Conservation (phyloP, 2,797 vertebrate genomes). For the Amblyraja radiata region DNA sequence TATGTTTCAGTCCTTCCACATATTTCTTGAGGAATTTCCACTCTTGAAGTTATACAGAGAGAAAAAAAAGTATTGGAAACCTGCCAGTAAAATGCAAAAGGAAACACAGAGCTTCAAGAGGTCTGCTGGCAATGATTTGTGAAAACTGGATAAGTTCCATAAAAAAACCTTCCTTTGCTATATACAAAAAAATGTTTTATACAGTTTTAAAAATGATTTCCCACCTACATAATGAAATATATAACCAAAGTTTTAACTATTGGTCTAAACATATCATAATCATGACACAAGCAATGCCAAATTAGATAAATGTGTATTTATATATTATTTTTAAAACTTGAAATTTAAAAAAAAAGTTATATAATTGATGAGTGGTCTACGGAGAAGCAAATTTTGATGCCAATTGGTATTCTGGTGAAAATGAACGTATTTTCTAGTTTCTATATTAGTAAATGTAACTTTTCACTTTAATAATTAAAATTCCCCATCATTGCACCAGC, state of each 20-base stretch:
- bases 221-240: not conserved
- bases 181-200: not conserved
- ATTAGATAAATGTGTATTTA: too few species aligned
- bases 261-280: not conserved
- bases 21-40: constrained; percentile 13
- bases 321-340: not conserved
- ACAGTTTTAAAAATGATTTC: not conserved
- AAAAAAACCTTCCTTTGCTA: not conserved
- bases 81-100: not conserved
- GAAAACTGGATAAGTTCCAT: not conserved
- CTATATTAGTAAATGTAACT: not conserved
- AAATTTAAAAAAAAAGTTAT: not conserved
- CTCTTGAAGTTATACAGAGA: not conserved
- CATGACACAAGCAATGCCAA: not conserved
- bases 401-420: not conserved
- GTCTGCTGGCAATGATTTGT: not conserved
- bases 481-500: not conserved
- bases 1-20: constrained; percentile 13
- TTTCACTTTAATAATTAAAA: not conserved
- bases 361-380: not conserved
- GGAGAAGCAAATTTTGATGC: not conserved
- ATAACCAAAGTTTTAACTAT: not conserved
- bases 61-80: not conserved
- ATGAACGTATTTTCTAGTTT: not conserved
- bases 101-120: not conserved